Base-by-base conservation (phyloP, 2,113 vertebrate species). In the Climacteris rufus region DNA sequence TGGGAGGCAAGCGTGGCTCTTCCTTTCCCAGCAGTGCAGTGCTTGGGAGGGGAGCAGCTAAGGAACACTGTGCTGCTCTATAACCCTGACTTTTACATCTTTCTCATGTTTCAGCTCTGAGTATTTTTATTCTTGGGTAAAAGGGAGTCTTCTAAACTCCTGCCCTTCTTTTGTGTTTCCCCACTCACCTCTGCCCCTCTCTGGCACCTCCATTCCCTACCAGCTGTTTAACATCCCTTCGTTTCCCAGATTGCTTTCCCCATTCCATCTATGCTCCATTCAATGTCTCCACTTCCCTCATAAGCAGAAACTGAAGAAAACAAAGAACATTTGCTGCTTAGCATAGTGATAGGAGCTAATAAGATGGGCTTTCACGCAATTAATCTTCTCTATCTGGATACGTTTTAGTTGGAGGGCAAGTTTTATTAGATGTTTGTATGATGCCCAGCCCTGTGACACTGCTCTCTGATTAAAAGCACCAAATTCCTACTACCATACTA, bases 1-100 rank as follows among this genome's bases (percentile, higher is more conserved):
- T 61, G 42, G 61, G 65, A 75, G 59, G 13, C 70, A 53, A 71
- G 42, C 4, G 0, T 0, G 1, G 27, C 25, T 61, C 33, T 59
- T 80, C n/a, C 24, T 79, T 65, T 83, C 66, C 31, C 47, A 70
- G 61, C 0, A 1, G 33, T 4, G 4, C 0, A 1, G n/a, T 49
- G 53, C 76, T 59, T 6, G 0, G 66, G 19, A 40, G 8, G 2
- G 47, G 39, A 83, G 16, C 2, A 9, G 45, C 33, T 68, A 24
- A 71, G 28, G 47, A 50, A 15, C 2, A 2, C 14, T 65, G n/a
- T 66, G 39, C 47, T 9, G 2, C 53, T 86, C 39, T 66, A 7
- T 2, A 0, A 13, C 22, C 47, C 60, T 86, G 83, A 27, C 3
- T 77, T 83, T 61, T 31, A 30, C 4, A 14, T 39, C 13, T 50